Percentiles rank a stretch among this genome's conserved stretches.
Evolutionary conservation across 2,113 vertebrate genomes (phyloP).

Genomic region (Lucifuga dentata): DNA sequence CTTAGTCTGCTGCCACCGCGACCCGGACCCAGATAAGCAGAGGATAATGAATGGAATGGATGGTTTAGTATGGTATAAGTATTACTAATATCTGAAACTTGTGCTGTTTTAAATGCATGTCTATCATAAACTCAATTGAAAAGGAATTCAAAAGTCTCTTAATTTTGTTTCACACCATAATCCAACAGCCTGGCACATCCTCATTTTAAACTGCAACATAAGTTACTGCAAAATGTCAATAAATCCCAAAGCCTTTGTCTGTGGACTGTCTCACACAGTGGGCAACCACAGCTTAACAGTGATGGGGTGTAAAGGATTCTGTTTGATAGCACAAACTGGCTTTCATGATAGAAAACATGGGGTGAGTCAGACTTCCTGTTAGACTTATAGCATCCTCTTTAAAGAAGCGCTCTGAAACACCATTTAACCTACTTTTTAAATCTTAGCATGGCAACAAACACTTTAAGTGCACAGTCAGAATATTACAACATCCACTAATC

Average conservation of each 20-base stretch:
- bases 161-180: not conserved
- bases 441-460: constrained; percentile 32
- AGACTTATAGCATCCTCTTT: constrained; percentile 13
- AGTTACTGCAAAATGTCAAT: constrained; percentile 29
- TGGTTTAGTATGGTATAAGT: too few relatives aligned
- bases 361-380: not conserved
- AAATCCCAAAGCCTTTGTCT: not conserved
- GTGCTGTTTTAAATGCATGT: not conserved
- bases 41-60: too few relatives aligned
- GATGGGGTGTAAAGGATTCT: not conserved
- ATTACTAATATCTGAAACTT: not conserved
- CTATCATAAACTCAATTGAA: too few relatives aligned
- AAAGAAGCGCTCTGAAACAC: constrained; percentile 21
- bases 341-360: constrained; percentile 14
- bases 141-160: too few relatives aligned
- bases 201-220: constrained; percentile 14
- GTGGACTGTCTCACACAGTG: too few relatives aligned
- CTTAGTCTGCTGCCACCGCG: too few relatives aligned
- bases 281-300: constrained; percentile 10
- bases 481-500: constrained; percentile 49
- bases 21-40: too few relatives aligned
- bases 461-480: constrained; percentile 36
- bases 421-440: constrained; percentile 46
- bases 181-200: not conserved
- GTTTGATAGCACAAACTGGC: constrained; percentile 16